phyloP scores from a whole-genome alignment of 2,113 vertebrate species.

The Cynocephalus volans region DNA sequence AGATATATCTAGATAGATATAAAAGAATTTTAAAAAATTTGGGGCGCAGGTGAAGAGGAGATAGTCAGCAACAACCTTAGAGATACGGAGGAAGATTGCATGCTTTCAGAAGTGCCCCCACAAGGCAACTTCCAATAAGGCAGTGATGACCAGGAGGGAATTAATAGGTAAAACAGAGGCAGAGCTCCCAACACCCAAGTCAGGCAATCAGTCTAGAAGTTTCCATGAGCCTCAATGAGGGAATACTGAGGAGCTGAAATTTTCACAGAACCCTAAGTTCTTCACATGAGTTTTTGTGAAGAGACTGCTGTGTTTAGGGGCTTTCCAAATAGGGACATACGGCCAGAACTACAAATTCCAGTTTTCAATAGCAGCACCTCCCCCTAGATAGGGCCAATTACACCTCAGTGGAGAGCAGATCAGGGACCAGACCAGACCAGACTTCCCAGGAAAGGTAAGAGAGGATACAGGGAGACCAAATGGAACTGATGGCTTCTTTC shows the following conservation, averaged over 20 bases:
- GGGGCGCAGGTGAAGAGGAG: background rate
- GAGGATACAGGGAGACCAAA: background rate
- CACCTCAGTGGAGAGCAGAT: background rate
- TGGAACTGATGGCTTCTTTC: background rate
- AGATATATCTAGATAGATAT: background rate
- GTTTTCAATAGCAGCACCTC: background rate
- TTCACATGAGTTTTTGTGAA: background rate
- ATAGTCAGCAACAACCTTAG: background rate
- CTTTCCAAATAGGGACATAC: background rate
- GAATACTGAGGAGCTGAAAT: background rate
- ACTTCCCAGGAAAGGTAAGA: background rate
- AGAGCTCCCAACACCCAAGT: background rate
- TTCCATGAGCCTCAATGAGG: background rate
- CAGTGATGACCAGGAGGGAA: conserved; percentile 80
- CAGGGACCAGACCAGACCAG: background rate
- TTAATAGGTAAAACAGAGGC: background rate
- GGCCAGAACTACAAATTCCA: background rate
- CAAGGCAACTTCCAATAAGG: conserved; percentile 63
- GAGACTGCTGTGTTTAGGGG: background rate
- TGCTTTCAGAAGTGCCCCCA: conserved; percentile 53
- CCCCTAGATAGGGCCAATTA: background rate
- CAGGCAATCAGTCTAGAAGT: background rate
- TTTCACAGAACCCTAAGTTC: background rate
- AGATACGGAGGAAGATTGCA: background rate
- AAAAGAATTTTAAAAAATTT: background rate